Evolutionary conservation across 2,797 vertebrate genomes (phyloP).

Genomic region (Phyllotis vaccarum): DNA sequence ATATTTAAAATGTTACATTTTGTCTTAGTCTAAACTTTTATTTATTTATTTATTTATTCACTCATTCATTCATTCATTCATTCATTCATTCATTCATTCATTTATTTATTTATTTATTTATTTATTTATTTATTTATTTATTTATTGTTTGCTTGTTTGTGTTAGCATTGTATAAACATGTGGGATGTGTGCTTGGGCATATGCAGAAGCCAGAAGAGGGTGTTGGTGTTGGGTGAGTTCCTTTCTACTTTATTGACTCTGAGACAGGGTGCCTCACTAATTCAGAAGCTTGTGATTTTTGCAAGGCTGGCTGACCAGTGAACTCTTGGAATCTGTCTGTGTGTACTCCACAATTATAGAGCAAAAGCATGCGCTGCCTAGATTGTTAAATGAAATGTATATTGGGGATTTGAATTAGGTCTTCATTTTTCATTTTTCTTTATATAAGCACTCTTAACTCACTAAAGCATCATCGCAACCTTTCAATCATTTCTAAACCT

Average conservation of each 20-base stretch:
- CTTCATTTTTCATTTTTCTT: background rate
- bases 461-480: too few relatives aligned
- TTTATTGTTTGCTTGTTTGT: too few relatives aligned
- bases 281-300: background rate
- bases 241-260: background rate
- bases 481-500: background rate
- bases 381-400: background rate
- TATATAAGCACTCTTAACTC: background rate
- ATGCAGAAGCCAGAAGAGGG: too few relatives aligned
- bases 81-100: background rate
- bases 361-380: background rate
- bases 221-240: background rate
- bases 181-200: background rate
- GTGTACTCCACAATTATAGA: too few relatives aligned
- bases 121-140: background rate
- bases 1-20: constrained; percentile 43
- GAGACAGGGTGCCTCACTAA: background rate
- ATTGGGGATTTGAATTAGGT: background rate
- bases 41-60: background rate
- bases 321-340: background rate
- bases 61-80: too few relatives aligned
- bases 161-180: background rate
- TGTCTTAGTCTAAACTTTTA: background rate
- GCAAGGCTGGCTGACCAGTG: background rate
- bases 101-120: background rate